Evolutionary conservation across 2,113 vertebrate species (phyloP).

Genomic region (Hyperopisus bebe): DNA sequence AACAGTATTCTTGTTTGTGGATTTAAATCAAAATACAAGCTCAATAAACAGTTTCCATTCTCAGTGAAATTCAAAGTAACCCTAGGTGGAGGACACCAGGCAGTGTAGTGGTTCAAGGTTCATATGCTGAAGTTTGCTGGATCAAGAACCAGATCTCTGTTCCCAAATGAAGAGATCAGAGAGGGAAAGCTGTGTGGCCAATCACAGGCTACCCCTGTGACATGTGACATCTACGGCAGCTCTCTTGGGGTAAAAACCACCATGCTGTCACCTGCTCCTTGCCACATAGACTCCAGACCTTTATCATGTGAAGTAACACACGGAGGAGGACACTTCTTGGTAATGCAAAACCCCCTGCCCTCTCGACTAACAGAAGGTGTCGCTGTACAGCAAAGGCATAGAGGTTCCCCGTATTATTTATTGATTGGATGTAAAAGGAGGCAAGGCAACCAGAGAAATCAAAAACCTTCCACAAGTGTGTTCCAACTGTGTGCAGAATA

Average conservation of each 20-base stretch:
- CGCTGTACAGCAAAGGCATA: neutral
- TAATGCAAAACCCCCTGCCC: neutral
- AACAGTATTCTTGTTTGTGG: neutral
- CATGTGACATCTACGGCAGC: neutral
- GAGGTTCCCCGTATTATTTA: neutral
- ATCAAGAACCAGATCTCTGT: neutral
- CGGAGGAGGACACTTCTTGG: neutral
- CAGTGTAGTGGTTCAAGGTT: neutral
- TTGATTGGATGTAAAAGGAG: neutral
- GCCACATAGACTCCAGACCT: neutral
- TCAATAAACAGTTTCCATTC: neutral
- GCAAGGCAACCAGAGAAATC: neutral
- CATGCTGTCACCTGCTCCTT: neutral
- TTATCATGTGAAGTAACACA: neutral
- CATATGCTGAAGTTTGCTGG: neutral
- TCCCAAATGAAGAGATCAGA: neutral
- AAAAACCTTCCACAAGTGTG: neutral
- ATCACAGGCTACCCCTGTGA: neutral
- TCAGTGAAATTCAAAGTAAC: neutral
- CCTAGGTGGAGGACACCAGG: neutral
- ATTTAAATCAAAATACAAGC: neutral
- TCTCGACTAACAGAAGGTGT: neutral
- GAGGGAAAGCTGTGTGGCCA: neutral
- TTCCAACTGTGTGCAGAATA: neutral
- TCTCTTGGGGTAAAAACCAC: neutral